Evolutionary conservation across 2,888 invertebrate genomes (phyloP).

Genomic region (Synergus itoensis): DNA sequence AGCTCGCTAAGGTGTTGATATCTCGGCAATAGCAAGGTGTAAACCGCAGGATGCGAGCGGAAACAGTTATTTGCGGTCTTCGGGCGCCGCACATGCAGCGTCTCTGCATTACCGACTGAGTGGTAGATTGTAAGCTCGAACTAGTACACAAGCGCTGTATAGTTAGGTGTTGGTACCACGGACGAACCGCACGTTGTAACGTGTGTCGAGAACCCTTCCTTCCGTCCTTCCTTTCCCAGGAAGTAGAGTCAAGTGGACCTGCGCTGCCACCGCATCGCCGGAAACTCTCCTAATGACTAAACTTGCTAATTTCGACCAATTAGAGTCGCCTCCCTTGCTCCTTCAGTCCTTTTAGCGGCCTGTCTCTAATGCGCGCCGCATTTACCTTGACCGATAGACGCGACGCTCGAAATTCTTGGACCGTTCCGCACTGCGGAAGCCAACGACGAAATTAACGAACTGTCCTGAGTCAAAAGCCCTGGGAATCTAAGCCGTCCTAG

Average conservation of each 20-base stretch:
- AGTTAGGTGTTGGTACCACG: constrained; percentile 29
- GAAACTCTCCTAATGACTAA: constrained; percentile 78
- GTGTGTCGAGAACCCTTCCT: constrained; percentile 58
- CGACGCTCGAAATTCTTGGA: constrained; percentile 63
- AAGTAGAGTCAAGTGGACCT: constrained; percentile 73
- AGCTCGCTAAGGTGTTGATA: constrained; percentile 65
- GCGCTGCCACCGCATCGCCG: constrained; percentile 68
- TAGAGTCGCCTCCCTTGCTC: constrained; percentile 67
- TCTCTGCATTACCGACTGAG: constrained; percentile 38
- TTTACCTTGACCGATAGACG: constrained; percentile 75
- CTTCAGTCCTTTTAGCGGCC: constrained; percentile 57
- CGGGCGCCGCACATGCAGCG: constrained; percentile 28
- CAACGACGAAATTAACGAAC: constrained; percentile 56
- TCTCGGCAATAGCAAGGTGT: constrained; percentile 66
- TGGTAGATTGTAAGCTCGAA: constrained; percentile 27
- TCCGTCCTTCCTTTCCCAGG: constrained; percentile 69
- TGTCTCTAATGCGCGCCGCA: constrained; percentile 72
- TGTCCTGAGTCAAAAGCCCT: constrained; percentile 53
- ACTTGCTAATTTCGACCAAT: constrained; percentile 78
- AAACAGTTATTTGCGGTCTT: constrained; percentile 74
- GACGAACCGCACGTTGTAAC: constrained; percentile 36
- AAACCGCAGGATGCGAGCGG: constrained; percentile 72
- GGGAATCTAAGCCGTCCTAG: constrained; percentile 48
- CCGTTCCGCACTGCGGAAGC: constrained; percentile 49
- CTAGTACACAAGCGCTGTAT: neutral